Evolutionary conservation across 2,113 vertebrate genomes (phyloP), one percentile per base, ranked within the genome.

Genomic region (Delphinus delphis): DNA sequence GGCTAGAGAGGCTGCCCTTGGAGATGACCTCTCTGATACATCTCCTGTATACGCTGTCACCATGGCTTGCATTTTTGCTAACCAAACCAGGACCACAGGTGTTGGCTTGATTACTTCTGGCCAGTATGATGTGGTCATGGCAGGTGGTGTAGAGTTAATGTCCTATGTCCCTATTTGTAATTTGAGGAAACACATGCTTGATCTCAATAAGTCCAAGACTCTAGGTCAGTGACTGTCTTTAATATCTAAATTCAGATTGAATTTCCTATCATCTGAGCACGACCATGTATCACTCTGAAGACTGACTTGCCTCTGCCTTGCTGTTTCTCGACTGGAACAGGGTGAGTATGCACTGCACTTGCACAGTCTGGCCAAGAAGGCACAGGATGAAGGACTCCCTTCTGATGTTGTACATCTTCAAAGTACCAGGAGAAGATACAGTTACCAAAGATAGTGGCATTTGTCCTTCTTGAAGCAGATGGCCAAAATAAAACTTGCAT

Each of bases 31-130:
- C 95, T 99, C 99, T 0, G 98, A 99, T 96, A 99, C 98, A 97
- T 99, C 99, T 79, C 99, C 99, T 0, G 98, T 99, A 96, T 99
- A 99, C 96, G 99, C 99, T 0, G 99, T 99, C 98, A 99, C 99
- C 84, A 99, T 99, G 99, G 99, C 99, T 62, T 99, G 99, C 88
- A 99, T 99, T 97, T 99, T 99, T 31, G 99, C 99, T 63, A 99
- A 99, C 98, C 99, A 99, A 96, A 99, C 99, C 3, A 99, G 99
- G 99, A 99, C 99, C 73, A 99, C 99, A 98, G 99, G 95, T 0
- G 98, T 98, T 23, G 99, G 99, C 4, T n/a, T 99, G 97, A 99
- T 99, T 0, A 99, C 99, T 0, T 98, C 99, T 0, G 99, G 99
- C 0, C 99, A 99, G 98, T 99, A 99, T 7, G 99, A 99, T 4